Evolutionary conservation across 2,888 invertebrate species (phyloP).

Genomic region (Escarpia spicata): DNA sequence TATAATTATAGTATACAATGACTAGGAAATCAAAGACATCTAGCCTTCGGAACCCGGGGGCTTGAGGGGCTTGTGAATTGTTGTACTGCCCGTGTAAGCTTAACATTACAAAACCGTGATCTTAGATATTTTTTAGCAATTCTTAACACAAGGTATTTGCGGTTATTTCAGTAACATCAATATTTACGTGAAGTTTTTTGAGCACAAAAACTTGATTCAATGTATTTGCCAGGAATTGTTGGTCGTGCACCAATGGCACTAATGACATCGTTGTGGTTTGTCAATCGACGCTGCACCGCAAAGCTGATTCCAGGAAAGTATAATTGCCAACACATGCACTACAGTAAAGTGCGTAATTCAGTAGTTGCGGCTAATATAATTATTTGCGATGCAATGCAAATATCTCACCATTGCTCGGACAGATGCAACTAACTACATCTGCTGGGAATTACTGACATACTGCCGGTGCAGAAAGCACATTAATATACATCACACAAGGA

Average conservation of each 20-base stretch:
- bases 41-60: too few relatives aligned
- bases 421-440: not conserved
- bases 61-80: too few relatives aligned
- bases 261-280: not conserved
- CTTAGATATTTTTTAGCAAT: not conserved
- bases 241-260: not conserved
- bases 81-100: too few relatives aligned
- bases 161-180: not conserved
- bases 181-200: not conserved
- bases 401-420: not conserved
- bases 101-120: too few relatives aligned
- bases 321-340: conserved; percentile 7
- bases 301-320: not conserved
- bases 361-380: not conserved
- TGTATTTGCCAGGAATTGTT: not conserved
- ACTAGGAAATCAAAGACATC: too few relatives aligned
- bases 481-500: not conserved
- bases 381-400: not conserved
- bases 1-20: too few relatives aligned
- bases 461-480: not conserved
- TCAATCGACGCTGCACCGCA: not conserved
- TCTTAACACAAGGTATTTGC: not conserved
- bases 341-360: not conserved
- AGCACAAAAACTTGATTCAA: not conserved
- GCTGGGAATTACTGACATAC: not conserved